Base-by-base conservation (phyloP, 2,888 invertebrate genomes). In the Sthenelais limicola region DNA sequence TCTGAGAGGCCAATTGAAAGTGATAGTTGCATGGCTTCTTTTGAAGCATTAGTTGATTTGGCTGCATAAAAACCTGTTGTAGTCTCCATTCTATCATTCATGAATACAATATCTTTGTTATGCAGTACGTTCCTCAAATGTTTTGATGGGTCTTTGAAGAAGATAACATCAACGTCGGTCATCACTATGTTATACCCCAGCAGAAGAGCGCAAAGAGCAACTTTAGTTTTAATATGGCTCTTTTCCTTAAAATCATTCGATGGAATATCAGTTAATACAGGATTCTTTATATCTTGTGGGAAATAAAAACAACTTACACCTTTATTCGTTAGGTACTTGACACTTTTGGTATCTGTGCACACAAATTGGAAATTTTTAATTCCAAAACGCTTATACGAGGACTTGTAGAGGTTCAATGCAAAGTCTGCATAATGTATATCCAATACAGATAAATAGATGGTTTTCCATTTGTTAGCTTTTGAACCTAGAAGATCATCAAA, bases 351-450 rank as follows among this genome's bases (percentile, higher is more conserved):
- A 48, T 77, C 76, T 4, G 72, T 32, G 28, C 76, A 76, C 5
- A 78, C 47, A 12, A 77, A 69, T 12, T 76, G 48, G 47, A 73
- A 74, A 58, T 76, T 77, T 18, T 35, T 47, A 1, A 78, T 67
- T n/a, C 51, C 38, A n/a, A 72, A 71, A 62, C 66, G 32, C 28
- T 70, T 48, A 24, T 76, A 68, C 3, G 76, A 76, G 9, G 62
- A 15, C 38, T 71, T 43, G 26, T 73, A 75, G 30, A 78, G 76
- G 62, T 78, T 78, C 9, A 72, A 7, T 12, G 78, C 77, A 49
- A 78, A 70, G 26, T 67, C 70, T 3, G 71, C 30, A 38, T 72
- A 74, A 5, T 51, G 71, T 24, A 28, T 21, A 48, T 78, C 78
- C 21, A 77, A 18, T 18, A 51, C 18, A 0, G 70, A 3, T 15